These are phyloP conservation scores for Slavum lentiscoides DNA, from an alignment of 2,888 invertebrate genomes.

Conservation along the genomic window DNA sequence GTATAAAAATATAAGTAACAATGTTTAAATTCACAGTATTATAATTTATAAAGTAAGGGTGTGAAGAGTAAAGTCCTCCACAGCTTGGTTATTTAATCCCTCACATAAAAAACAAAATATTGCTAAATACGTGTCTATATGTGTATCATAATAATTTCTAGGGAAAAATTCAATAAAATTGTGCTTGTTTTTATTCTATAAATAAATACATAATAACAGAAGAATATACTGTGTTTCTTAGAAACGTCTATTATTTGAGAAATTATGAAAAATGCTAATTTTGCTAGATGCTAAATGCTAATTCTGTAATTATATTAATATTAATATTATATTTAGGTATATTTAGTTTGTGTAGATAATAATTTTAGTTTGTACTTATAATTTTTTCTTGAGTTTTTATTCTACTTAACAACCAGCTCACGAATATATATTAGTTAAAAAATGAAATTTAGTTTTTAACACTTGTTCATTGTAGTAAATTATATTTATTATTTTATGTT, in stretches of 20 bases:
- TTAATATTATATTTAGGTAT: not conserved
- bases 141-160: not conserved
- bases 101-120: too few species aligned
- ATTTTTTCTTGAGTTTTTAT: not conserved
- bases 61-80: too few species aligned
- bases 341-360: not conserved
- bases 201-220: not conserved
- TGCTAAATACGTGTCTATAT: too few species aligned
- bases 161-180: not conserved
- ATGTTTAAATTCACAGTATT: too few species aligned
- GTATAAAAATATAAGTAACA: too few species aligned
- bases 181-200: not conserved
- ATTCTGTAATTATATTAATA: not conserved
- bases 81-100: too few species aligned
- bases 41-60: too few species aligned
- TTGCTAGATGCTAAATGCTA: too few species aligned
- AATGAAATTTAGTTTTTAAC: not conserved
- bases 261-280: too few species aligned
- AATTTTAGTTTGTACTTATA: not conserved
- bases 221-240: not conserved
- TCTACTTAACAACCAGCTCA: not conserved
- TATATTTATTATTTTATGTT: constrained; percentile 13
- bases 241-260: not conserved
- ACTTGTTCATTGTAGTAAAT: not conserved
- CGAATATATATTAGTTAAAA: not conserved